phyloP scores from a whole-genome alignment of 2,888 invertebrate species.

The Lottia gigantea region DNA sequence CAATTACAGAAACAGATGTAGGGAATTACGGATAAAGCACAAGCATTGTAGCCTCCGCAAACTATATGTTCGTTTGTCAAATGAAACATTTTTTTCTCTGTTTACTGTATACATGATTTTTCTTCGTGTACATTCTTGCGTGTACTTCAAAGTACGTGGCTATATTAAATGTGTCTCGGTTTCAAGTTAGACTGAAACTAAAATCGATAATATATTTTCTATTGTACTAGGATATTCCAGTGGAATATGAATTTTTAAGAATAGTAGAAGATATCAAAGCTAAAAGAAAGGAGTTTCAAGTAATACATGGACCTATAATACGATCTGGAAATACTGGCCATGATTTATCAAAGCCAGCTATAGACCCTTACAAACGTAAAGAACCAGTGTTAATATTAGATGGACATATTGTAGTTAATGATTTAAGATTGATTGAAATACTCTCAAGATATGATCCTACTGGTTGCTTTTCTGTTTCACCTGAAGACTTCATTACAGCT shows the following conservation, averaged over 20 bases:
- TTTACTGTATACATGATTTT: no score
- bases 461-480: slow-evolving; percentile 47
- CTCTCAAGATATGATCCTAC: slow-evolving; percentile 56
- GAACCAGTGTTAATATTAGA: slow-evolving; percentile 56
- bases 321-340: slow-evolving; percentile 64
- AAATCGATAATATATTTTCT: no score
- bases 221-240: slow-evolving; percentile 59
- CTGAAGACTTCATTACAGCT: slow-evolving; percentile 58
- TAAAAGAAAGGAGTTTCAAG: slow-evolving; percentile 51
- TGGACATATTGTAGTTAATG: slow-evolving; percentile 64
- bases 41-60: no score
- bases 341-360: slow-evolving; percentile 61
- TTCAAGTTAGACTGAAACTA: no score
- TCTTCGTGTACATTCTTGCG: no score
- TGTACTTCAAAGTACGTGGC: no score
- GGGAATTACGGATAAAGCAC: no score
- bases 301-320: slow-evolving; percentile 59
- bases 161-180: no score
- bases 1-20: no score
- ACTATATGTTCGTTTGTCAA: no score
- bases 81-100: no score
- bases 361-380: slow-evolving; percentile 51
- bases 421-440: slow-evolving; percentile 58
- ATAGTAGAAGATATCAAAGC: slow-evolving; percentile 59
- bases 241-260: slow-evolving; percentile 65